Percentiles rank a stretch among this genome's conserved stretches.
These are phyloP conservation scores for Chelon labrosus DNA, from an alignment of 2,797 vertebrate genomes.

Conservation along the genomic window DNA sequence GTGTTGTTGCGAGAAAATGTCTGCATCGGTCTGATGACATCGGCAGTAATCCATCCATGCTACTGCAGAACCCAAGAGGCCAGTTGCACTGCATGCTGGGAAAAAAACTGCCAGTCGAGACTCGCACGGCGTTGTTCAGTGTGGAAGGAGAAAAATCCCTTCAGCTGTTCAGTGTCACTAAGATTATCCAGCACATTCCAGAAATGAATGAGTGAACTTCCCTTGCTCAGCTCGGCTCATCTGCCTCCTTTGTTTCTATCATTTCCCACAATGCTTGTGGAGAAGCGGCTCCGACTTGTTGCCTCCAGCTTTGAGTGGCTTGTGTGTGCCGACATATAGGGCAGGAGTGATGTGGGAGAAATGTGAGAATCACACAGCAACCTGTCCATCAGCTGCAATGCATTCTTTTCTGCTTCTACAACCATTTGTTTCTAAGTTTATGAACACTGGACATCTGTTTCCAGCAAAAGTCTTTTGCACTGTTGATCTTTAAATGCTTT, in stretches of 20 bases:
- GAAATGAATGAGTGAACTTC: neutral
- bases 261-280: slow-evolving; percentile 24
- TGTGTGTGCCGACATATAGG: neutral
- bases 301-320: neutral
- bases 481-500: too few species aligned
- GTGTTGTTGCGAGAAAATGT: slow-evolving; percentile 44
- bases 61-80: slow-evolving; percentile 46
- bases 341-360: slow-evolving; percentile 18
- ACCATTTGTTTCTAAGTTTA: neutral
- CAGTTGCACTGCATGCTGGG: slow-evolving; percentile 60
- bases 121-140: neutral
- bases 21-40: slow-evolving; percentile 70
- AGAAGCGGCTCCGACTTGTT: neutral
- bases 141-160: neutral
- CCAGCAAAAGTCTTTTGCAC: neutral
- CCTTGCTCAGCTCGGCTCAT: neutral
- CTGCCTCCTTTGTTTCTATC: slow-evolving; percentile 6
- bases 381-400: slow-evolving; percentile 14
- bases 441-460: neutral
- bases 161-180: neutral
- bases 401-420: slow-evolving; percentile 3
- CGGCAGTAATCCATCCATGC: slow-evolving; percentile 57
- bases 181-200: neutral
- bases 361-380: neutral
- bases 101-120: slow-evolving; percentile 22